Base-by-base conservation (phyloP, 2,113 vertebrate species). In the Percina caprodes region DNA sequence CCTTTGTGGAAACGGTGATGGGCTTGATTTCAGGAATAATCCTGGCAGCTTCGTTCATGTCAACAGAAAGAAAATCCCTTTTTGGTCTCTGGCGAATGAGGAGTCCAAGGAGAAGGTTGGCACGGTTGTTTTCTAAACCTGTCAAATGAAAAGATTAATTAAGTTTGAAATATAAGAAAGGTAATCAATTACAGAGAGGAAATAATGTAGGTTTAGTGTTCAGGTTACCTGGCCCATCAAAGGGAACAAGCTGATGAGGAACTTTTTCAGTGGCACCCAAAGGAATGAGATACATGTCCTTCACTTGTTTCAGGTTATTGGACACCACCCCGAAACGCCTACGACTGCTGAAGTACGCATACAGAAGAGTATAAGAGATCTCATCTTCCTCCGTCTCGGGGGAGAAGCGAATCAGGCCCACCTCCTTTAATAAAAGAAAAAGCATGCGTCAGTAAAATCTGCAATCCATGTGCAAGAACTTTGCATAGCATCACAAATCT, bases 211-310 rank as follows among this genome's bases (percentile, higher is more conserved):
- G n/a, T 60, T 2, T 11, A 9, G 15, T 12, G 18, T 69, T 54
- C 8, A 5, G 39, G 92, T 94, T 97, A 99, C 98, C 98, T 93
- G 98, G 98, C 76, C 98, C 98, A 92, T 99, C 98, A 92, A 99
- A 99, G 83, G 98, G 98, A 93, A 99, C 97, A 58, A 99, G 97
- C 88, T 98, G 98, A 92, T 99, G 96, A 82, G 98, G 98, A 79
- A 99, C 97, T 95, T 99, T 99, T 91, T 99, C 98, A 55, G 92
- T 93, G 58, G 97, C 94, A 65, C 97, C 97, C 91, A 99, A 90
- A 45, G 98, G 98, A 88, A 99, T 98, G 86, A 99, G 96, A 93
- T 99, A 99, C 96, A 99, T 97, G 93, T 99, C 98, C 93, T 99
- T 99, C 88, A 99, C 97, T 92, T 96, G 97, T 92, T 97, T 99